Base-by-base conservation (phyloP, 2,113 vertebrate species). In the Galbula dea region DNA sequence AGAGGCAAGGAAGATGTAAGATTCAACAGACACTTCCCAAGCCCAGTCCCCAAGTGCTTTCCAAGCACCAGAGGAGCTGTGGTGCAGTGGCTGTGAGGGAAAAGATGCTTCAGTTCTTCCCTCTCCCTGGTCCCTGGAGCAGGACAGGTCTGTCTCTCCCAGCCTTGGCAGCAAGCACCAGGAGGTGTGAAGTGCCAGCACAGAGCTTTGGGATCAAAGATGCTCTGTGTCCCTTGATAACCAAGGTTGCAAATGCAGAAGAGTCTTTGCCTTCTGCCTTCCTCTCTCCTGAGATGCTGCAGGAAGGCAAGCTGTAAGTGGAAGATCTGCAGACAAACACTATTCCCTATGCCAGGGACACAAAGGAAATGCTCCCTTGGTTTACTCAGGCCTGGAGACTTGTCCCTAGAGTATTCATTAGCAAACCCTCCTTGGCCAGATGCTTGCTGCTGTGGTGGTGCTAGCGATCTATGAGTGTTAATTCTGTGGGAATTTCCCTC, bases 41-140 rank as follows among this genome's bases (percentile, higher is more conserved):
- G 43, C 2, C 0, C 36, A 48, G 45, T n/a, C 4, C 39, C 30
- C 0, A 3, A 21, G n/a, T 46, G 66, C 14, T 76, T 68, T 46
- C 17, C 2, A 0, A 71, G 61, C 27, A 32, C 20, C 6, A 18
- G 6, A 73, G 36, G 5, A 81, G n/a, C 39, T 0, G 2, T 37
- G 24, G 30, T 58, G 51, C 32, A 29, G 48, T 34, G 59, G 6
- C 7, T 1, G 3, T 29, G 43, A 67, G 9, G 34, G 39, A 36
- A 21, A 23, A 67, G 32, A 4, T 2, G 2, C 59, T 83, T 73
- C 5, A 3, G 23, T 65, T 59, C 41, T 79, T 66, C 27, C 23
- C 14, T 13, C 29, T 74, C n/a, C 45, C 49, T 3, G 3, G 17
- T 58, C n/a, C 43, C 29, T 14, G 20, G 14, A 89, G 43, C 63